Base-by-base conservation (phyloP, 2,113 vertebrate genomes). In the Rissa tridactyla region DNA sequence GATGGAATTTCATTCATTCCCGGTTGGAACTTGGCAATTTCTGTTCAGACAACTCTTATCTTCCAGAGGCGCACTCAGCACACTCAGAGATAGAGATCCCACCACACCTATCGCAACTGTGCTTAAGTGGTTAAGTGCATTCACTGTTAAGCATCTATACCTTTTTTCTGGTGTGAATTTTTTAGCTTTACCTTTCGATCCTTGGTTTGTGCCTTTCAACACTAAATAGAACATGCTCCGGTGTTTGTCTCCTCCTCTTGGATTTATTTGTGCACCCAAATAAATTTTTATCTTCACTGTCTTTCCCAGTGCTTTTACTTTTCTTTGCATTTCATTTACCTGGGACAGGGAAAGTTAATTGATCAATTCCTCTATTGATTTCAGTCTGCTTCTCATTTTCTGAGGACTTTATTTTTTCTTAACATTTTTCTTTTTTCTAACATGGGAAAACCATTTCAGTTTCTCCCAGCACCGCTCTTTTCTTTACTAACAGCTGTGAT, bases 1-100 rank as follows among this genome's bases (percentile, higher is more conserved):
- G 58, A 66, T 91, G 83, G 86, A 92, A 94, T 96, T 94, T 89
- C 94, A 92, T 84, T 94, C 92, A 87, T 79, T 95, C 82, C 55
- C 40, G 7, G 38, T 46, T 69, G 77, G 82, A 94, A 36, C 49
- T 36, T 75, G 49, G 70, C 54, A 94, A 18, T n/a, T 78, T 90
- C 65, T 68, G 5, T 25, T 40, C 0, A 3, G 87, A 65, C 49
- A 82, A 16, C 27, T 61, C 87, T 78, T 86, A 79, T 17, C 73
- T 90, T 65, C 66, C 61, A 36, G 52, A 82, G 57, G 15, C 0
- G 5, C 9, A 17, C 9, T 1, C 13, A 73, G 10, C 30, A 40
- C 10, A 2, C 47, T 79, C 22, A 60, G 75, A 94, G 61, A 42
- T 21, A 42, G 64, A 64, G 44, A 87, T 72, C 21, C 36, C 40